Evolutionary conservation across 2,888 invertebrate genomes (phyloP).

Genomic region (Parnassius smintheus): DNA sequence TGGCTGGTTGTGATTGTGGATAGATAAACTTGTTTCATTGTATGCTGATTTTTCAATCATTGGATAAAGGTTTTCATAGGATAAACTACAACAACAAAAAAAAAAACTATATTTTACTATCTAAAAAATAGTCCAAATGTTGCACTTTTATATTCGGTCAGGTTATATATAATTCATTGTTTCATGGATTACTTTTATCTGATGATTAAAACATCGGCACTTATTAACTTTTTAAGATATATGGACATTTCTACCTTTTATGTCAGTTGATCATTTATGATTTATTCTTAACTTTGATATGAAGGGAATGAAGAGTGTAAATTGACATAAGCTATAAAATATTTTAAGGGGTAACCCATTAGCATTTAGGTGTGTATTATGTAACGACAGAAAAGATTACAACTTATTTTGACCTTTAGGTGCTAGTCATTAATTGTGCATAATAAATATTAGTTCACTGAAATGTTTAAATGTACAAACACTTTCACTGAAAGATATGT

Average conservation of each 20-base stretch:
- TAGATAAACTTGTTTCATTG: slow-evolving; percentile 21
- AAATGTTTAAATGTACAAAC: slow-evolving; percentile 9
- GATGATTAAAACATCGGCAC: too few relatives aligned
- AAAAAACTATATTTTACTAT: too few relatives aligned
- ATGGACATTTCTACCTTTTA: too few relatives aligned
- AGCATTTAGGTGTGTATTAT: not conserved
- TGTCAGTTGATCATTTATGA: not conserved
- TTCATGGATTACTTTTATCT: too few relatives aligned
- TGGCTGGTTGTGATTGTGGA: slow-evolving; percentile 71
- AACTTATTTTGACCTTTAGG: slow-evolving; percentile 35
- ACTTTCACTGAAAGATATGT: slow-evolving; percentile 8
- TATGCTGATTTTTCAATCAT: too few relatives aligned
- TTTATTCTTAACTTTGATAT: not conserved
- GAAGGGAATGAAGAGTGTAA: not conserved
- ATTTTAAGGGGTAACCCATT: slow-evolving; percentile 11
- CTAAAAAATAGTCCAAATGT: too few relatives aligned
- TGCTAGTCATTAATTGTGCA: slow-evolving; percentile 44
- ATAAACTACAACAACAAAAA: too few relatives aligned
- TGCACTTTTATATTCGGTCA: too few relatives aligned
- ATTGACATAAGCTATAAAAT: not conserved
- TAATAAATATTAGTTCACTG: slow-evolving; percentile 13
- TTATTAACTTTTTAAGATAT: too few relatives aligned
- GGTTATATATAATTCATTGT: too few relatives aligned
- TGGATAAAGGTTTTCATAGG: too few relatives aligned
- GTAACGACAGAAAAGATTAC: slow-evolving; percentile 1